These are phyloP conservation scores for Neogale vison DNA, from an alignment of 2,113 vertebrate genomes.

Conservation along the genomic window DNA sequence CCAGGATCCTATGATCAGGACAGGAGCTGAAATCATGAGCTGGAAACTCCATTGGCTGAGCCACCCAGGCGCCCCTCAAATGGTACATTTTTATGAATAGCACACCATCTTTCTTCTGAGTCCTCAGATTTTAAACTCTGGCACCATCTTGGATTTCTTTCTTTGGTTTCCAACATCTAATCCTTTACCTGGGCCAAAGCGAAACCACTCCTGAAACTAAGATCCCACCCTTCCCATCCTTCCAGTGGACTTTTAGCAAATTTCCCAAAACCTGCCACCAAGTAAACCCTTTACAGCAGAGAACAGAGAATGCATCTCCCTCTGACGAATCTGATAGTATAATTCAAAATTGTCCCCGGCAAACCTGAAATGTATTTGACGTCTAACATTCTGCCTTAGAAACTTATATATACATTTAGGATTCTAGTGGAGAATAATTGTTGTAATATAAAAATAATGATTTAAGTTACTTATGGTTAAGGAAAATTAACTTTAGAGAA, in stretches of 20 bases:
- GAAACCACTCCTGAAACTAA: not conserved
- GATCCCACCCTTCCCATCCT: not conserved
- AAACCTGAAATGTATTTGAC: not conserved
- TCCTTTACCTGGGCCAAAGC: not conserved
- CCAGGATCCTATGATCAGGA: not conserved
- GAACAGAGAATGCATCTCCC: not conserved
- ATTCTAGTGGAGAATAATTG: not conserved
- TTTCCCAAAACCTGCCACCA: not conserved
- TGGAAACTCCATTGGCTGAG: not conserved
- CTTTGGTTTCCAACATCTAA: not conserved
- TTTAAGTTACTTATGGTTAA: not conserved
- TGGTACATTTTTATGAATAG: not conserved
- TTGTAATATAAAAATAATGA: not conserved
- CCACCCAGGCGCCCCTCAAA: not conserved
- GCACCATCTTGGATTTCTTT: not conserved
- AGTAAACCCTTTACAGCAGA: not conserved
- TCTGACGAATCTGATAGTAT: not conserved
- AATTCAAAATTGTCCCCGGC: not conserved
- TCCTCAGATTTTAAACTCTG: not conserved
- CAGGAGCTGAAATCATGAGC: no score
- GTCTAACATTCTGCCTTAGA: not conserved
- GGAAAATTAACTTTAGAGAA: not conserved
- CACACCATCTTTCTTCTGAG: not conserved
- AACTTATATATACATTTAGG: not conserved
- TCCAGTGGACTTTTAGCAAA: not conserved